Conservation (phyloP, 2,113 vertebrate genomes). For the Apteryx owenii region DNA sequence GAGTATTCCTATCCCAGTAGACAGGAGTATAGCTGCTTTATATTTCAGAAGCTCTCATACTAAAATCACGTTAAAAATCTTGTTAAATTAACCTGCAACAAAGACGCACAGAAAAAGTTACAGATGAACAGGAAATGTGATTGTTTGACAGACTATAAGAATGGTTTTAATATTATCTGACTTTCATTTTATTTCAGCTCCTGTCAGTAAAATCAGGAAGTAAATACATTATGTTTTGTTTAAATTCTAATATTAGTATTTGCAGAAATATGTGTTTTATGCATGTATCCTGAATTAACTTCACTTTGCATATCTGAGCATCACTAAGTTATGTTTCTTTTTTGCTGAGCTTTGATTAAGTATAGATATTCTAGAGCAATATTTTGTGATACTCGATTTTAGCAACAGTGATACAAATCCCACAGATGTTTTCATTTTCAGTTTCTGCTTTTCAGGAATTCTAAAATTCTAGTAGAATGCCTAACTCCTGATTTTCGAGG, state of each 20-base stretch:
- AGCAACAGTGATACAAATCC: not conserved
- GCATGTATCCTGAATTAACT: not conserved
- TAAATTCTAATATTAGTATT: not conserved
- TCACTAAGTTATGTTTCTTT: not conserved
- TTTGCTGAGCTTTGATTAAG: not conserved
- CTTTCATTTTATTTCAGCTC: not conserved
- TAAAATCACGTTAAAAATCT: not conserved
- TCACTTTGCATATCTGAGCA: not conserved
- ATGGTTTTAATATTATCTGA: not conserved
- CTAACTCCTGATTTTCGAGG: constrained; percentile 97
- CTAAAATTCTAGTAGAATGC: constrained; percentile 92
- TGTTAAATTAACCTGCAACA: not conserved
- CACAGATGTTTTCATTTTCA: not conserved
- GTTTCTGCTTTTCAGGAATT: constrained; percentile 76
- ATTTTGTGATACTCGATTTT: not conserved
- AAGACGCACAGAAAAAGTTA: not conserved
- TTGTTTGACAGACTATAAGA: not conserved
- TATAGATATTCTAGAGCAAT: not conserved
- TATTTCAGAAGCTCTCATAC: not conserved
- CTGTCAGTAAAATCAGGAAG: not conserved
- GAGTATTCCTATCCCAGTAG: not conserved
- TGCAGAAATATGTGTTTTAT: not conserved
- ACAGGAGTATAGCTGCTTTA: not conserved
- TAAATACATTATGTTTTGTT: not conserved
- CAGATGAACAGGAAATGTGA: not conserved